Conservation (phyloP, 2,113 vertebrate genomes). For the Pelmatolapia mariae region DNA sequence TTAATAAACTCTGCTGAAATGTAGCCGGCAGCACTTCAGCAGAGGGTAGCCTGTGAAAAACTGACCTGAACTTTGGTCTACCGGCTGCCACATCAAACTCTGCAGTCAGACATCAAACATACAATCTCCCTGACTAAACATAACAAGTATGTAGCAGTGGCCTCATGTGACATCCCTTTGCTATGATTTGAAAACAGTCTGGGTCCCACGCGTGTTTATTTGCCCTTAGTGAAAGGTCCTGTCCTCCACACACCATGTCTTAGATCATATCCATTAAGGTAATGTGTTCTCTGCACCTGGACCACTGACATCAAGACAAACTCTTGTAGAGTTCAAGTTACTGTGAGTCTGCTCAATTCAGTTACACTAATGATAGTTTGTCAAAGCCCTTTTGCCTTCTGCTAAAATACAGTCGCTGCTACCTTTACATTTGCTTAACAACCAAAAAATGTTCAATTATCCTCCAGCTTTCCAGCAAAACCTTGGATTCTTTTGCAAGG, state of each 20-base stretch:
- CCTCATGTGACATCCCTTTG: background rate
- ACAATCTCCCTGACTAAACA: background rate
- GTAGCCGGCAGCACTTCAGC: background rate
- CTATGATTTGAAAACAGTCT: background rate
- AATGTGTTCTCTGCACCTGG: background rate
- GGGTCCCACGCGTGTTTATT: background rate
- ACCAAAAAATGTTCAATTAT: background rate
- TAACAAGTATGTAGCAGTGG: background rate
- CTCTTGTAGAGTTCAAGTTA: background rate
- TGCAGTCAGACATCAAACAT: background rate
- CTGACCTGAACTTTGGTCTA: slow-evolving; percentile 7
- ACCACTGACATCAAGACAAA: background rate
- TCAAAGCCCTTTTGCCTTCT: background rate
- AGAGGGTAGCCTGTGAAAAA: background rate
- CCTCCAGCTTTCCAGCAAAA: background rate
- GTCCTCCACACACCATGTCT: background rate
- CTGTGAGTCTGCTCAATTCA: background rate
- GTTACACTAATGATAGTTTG: background rate
- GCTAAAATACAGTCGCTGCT: background rate
- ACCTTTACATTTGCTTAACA: background rate
- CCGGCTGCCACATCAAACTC: background rate
- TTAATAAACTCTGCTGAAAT: slow-evolving; percentile 16
- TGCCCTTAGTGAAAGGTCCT: background rate
- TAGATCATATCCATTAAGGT: background rate
- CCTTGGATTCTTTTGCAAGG: background rate